These are phyloP conservation scores for Rhincodon typus DNA, from an alignment of 2,797 vertebrate species.

Conservation along the genomic window DNA sequence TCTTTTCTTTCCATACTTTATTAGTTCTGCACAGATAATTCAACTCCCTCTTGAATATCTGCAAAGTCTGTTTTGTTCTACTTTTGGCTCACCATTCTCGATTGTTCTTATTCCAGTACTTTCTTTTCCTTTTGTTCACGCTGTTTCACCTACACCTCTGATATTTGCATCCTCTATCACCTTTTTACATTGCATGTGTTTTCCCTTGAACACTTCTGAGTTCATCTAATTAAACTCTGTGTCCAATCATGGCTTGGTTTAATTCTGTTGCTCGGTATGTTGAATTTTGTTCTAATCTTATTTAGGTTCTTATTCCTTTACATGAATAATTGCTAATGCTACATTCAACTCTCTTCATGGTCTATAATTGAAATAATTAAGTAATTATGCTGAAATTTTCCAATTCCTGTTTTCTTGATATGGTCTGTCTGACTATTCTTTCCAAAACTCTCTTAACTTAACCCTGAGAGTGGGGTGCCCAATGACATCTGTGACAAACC, in stretches of 20 bases:
- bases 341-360: neutral
- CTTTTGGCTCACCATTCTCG: neutral
- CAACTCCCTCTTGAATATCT: neutral
- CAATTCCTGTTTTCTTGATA: neutral
- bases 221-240: neutral
- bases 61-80: neutral
- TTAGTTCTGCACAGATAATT: neutral
- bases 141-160: neutral
- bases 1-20: neutral
- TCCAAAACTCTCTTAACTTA: neutral
- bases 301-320: neutral
- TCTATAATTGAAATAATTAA: neutral
- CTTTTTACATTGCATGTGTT: neutral
- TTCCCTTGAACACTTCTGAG: neutral
- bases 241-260: neutral
- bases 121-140: neutral
- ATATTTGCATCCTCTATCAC: neutral
- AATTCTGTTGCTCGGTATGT: neutral
- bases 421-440: neutral
- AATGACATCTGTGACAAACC: neutral
- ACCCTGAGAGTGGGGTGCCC: neutral
- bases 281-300: neutral
- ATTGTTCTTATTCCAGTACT: neutral
- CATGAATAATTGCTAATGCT: neutral
- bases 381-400: neutral